Base-by-base conservation (phyloP, 2,888 invertebrate species). In the Eretmocerus hayati region DNA sequence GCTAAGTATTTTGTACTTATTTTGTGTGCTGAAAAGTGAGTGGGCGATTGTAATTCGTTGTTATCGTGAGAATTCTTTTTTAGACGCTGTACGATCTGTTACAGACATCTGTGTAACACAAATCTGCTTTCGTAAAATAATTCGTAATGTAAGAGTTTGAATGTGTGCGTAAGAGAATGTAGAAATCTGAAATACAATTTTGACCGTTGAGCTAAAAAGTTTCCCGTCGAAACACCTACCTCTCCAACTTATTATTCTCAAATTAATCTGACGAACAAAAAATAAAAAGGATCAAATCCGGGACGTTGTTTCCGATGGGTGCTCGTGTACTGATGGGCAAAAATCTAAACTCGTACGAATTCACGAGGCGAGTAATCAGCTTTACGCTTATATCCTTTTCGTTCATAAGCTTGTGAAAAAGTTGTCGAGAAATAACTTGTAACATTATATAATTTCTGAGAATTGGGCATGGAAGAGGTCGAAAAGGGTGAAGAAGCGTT, bases 211-310 rank as follows among this genome's bases (percentile, higher is more conserved):
- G n/a, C n/a, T n/a, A n/a, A n/a, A n/a, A n/a, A n/a, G n/a, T n/a
- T n/a, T n/a, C n/a, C n/a, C n/a, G n/a, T n/a, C n/a, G n/a, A 21
- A 48, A 43, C 39, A 48, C 39, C 41, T 45, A 46, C 52, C 44
- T 46, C 45, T 47, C 42, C 48, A 48, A 46, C 42, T 42, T 41
- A 39, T 46, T 39, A 46, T 42, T 42, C 48, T 45, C 15, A 42
- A 48, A 45, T 42, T 52, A 52, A 48, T 48, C 48, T 30, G 42
- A 2, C 20, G 16, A 43, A 40, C 36, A 45, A 31, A 20, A 21
- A 21, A 42, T 30, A 41, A 41, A 26, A 26, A 26, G 26, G 11
- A 26, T 26, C 26, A 26, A 26, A 26, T 6, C 6, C 8, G 11
- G 26, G n/a, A n/a, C n/a, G n/a, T n/a, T n/a, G n/a, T n/a, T 9